Evolutionary conservation across 2,888 invertebrate species (phyloP), one percentile per base, ranked within the genome.

Genomic region (Frankliniella fusca): DNA sequence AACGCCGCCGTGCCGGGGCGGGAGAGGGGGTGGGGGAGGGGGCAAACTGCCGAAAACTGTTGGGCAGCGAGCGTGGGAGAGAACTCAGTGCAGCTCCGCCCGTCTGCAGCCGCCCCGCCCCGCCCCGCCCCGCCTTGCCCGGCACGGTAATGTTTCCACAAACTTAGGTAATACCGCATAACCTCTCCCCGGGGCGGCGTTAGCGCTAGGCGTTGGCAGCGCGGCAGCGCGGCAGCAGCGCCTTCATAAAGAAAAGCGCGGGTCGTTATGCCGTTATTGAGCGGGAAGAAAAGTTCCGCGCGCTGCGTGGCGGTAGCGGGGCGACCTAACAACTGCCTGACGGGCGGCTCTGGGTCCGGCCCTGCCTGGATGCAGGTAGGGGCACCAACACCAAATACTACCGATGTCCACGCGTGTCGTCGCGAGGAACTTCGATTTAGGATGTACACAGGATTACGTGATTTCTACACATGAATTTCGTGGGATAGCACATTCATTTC

Each of bases 121-220:
- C 70, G 70, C 61, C 61, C 11, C 15, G 61, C 61, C 61, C 18
- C 61, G 61, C 61, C 61, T 23, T 27, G 70, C 11, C 23, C 70
- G 70, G 70, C 70, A 27, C 54, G 18, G 70, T 76, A 76, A 76
- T 76, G 70, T 76, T 76, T 76, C 70, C 70, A 76, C 70, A 76
- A 76, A 76, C 70, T 76, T 76, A 27, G 70, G 70, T 76, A 76
- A 76, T 76, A 76, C 70, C 70, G 10, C 70, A 76, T 76, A 76
- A 76, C 70, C 70, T 76, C 70, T 76, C 70, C 70, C 70, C 23
- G 70, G 70, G 70, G 70, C 27, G 70, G 27, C 70, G 70, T 76
- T 5, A 76, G 15, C 61, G 61, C 18, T 15, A 54, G 54, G 15
- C 54, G 3, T 54, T 54, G 54, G 54, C 54, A 54, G 54, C 54